Conservation (phyloP, 2,888 invertebrate species). For the Diaperis boleti region DNA sequence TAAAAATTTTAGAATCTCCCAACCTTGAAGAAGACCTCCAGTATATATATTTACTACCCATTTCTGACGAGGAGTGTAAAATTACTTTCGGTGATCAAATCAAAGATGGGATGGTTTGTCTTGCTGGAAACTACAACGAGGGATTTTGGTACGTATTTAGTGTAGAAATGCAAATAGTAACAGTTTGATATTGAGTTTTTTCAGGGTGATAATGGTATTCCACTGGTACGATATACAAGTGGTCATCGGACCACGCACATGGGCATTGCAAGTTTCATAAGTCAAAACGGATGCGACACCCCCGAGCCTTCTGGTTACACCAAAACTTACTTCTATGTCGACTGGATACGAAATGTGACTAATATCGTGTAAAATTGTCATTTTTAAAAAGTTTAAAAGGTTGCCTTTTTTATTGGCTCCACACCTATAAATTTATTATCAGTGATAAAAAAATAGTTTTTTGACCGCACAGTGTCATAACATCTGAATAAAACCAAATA, state of each 20-base stretch:
- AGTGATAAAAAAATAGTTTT: no score
- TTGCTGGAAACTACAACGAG: conserved; percentile 21
- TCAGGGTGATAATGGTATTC: conserved; percentile 28
- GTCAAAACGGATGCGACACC: conserved; percentile 19
- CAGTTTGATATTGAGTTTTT: neutral
- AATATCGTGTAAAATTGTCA: neutral
- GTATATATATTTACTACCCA: conserved; percentile 3
- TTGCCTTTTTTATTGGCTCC: no score
- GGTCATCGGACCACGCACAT: conserved; percentile 3
- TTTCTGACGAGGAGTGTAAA: conserved; percentile 21
- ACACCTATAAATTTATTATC: no score
- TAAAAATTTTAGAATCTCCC: conserved; percentile 3
- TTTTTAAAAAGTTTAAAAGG: no score
- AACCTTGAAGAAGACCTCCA: conserved; percentile 4
- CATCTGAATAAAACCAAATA: no score
- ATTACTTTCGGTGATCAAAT: conserved; percentile 21
- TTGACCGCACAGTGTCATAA: no score
- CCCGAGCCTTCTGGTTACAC: conserved; percentile 19
- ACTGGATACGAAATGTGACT: conserved; percentile 24
- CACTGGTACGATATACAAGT: conserved; percentile 2
- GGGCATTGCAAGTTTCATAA: conserved; percentile 26
- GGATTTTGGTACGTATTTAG: conserved; percentile 13
- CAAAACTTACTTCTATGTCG: conserved; percentile 7
- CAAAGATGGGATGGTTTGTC: conserved; percentile 23
- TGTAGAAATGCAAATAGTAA: no score